Base-by-base conservation (phyloP, 2,888 invertebrate genomes). In the Branchellion lobata region DNA sequence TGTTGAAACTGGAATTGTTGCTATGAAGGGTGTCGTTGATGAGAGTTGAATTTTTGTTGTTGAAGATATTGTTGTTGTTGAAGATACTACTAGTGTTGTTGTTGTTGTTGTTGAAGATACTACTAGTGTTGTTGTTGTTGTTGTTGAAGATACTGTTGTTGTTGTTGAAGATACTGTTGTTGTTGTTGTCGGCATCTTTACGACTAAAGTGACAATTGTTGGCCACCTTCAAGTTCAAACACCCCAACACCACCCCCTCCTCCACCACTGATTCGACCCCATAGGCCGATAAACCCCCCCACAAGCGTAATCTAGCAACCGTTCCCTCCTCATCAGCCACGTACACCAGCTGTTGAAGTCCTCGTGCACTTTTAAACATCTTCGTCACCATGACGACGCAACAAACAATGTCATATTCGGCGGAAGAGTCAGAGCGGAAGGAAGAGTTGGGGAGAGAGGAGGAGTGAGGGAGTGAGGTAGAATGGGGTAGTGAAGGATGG, bases 311-410 rank as follows among this genome's bases (percentile, higher is more conserved):
- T 18, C 29, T 36, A 1, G 53, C 77, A 31, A 65, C 2, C 18
- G 53, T 1, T 8, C 77, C 77, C 36, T 34, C 61, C 21, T 65
- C 77, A n/a, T 77, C 77, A 5, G 31, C 77, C 61, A 77, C 57
- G n/a, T 53, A 36, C 24, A 61, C 33, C n/a, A 53, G 57, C 36
- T 77, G 53, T 8, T 1, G 21, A 21, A 75, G 31, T 31, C 75
- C 75, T 18, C 36, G 14, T 31, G 0, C 24, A 31, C 51, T 51
- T 27, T 75, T 40, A 14, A 5, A 3, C 51, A 75, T 11, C 31
- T 21, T n/a, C 1, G 77, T 53, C 18, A 65, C 61, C 65, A 34
- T 77, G 29, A 77, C 34, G 27, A 77, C 61, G 31, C 27, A 27
- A n/a, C 34, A 53, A 2, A 77, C 77, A 3, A 77, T 21, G 65